A percentile compares a stretch with the other conserved stretches of the same genome.
These are phyloP conservation scores for Carcina quercana DNA, from an alignment of 2,888 invertebrate species.

Conservation along the genomic window DNA sequence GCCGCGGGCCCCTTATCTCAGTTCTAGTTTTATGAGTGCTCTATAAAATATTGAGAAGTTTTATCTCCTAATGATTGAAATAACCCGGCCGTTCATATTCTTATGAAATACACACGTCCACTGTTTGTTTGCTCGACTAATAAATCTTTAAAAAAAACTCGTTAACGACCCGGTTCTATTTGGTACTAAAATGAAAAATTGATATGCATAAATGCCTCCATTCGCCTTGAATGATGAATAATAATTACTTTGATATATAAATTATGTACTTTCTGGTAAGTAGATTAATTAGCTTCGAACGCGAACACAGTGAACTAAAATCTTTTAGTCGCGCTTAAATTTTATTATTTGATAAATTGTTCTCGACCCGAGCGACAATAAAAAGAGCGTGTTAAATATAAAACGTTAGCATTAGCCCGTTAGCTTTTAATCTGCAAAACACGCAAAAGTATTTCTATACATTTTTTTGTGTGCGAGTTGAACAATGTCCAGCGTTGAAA, in stretches of 20 bases:
- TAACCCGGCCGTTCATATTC: constrained; percentile 53
- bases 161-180: constrained; percentile 51
- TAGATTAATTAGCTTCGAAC: constrained; percentile 49
- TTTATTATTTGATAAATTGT: constrained; percentile 8
- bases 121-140: constrained; percentile 47
- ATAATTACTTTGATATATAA: constrained; percentile 50
- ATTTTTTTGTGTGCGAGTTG: constrained; percentile 10
- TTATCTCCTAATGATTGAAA: constrained; percentile 60
- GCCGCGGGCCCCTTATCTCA: constrained; percentile 31
- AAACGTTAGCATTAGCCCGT: no score
- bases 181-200: constrained; percentile 57
- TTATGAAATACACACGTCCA: constrained; percentile 57
- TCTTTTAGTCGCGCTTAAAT: constrained; percentile 39
- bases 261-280: constrained; percentile 55
- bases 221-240: constrained; percentile 67
- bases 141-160: constrained; percentile 52
- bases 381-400: no score
- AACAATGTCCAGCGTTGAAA: constrained; percentile 6
- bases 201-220: constrained; percentile 53
- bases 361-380: no score
- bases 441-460: constrained; percentile 1
- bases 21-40: constrained; percentile 52
- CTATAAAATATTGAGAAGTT: constrained; percentile 61
- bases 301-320: constrained; percentile 36
- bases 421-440: neutral